Evolutionary conservation across 1,140 invertebrate species (phyloP), one percentile per base, ranked within the genome.

Genomic region (Cecropterus lyciades): DNA sequence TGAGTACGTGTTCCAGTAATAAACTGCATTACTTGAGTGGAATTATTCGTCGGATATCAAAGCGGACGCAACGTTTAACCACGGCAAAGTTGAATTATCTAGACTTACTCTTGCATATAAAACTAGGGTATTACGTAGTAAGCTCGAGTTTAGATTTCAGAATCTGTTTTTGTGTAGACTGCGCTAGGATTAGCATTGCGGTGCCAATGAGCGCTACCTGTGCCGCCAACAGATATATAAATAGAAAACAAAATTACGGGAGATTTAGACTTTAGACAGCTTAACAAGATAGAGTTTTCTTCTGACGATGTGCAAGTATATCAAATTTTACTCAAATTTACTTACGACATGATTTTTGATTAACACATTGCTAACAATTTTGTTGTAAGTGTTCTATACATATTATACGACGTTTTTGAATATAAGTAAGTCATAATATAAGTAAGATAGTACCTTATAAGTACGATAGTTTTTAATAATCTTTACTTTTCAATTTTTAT

Each of bases 161-260:
- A 13, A 14, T 51, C 11, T 27, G 48, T 51, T 27, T 51, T 51
- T 10, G 20, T 51, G 16, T 13, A 51, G 10, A 51, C 24, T 51
- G n/a, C 20, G 48, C 48, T 51, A 51, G 48, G 48, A 51, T 51
- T 51, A 51, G 20, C 48, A 51, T 16, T 51, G 20, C 48, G 24
- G 48, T 51, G 20, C 20, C 20, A 27, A 13, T 51, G 48, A 13
- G 20, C 20, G 9, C 11, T 13, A 27, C 20, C 20, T 24, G n/a
- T 7, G 11, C 48, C 27, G 48, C 48, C 20, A 51, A 49, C 17
- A n/a, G n/a, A n/a, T 49, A 14, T 14, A 14, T 43, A n/a, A n/a
- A n/a, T n/a, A n/a, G n/a, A 43, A 43, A 11, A 49, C 17, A 20
- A 24, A 24, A n/a, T 49, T 49, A n/a, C 46, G 0, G 5, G 9